Conservation (phyloP, 1,140 invertebrate species). For the Macrotrachela quadricornifera region DNA sequence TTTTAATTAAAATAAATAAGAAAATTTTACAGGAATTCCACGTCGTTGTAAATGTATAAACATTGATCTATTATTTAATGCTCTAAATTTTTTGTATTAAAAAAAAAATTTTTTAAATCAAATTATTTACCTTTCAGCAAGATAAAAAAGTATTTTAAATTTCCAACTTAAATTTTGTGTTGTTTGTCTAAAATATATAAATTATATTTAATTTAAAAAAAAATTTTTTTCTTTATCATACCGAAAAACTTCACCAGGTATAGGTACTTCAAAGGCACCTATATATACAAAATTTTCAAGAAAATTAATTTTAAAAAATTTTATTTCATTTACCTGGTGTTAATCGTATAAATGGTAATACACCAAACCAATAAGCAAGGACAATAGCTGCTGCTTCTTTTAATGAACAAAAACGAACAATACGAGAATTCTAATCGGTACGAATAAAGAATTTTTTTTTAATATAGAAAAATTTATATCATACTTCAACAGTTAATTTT, state of each 20-base stretch:
- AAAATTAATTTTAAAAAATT: too few relatives aligned
- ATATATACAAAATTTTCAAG: too few relatives aligned
- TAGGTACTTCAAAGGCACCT: too few relatives aligned
- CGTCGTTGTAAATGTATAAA: slow-evolving; percentile 4
- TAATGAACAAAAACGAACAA: neutral
- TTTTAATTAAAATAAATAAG: neutral
- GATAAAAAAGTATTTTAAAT: neutral
- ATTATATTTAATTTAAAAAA: too few relatives aligned
- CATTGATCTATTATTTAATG: neutral
- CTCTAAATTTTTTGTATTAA: too few relatives aligned
- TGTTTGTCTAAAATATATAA: neutral
- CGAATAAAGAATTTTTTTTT: too few relatives aligned
- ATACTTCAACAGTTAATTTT: neutral
- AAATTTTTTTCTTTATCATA: too few relatives aligned
- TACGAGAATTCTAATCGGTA: neutral
- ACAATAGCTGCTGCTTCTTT: neutral
- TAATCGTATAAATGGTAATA: slow-evolving; percentile 7
- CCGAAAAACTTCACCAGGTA: too few relatives aligned
- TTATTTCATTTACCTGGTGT: neutral
- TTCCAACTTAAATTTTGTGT: neutral
- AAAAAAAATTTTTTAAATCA: neutral
- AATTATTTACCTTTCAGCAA: neutral
- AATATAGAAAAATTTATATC: too few relatives aligned
- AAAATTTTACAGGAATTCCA: neutral
- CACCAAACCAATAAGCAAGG: neutral